These are phyloP conservation scores for Odontomachus brunneus DNA, from an alignment of 1,140 invertebrate genomes.

Conservation along the genomic window DNA sequence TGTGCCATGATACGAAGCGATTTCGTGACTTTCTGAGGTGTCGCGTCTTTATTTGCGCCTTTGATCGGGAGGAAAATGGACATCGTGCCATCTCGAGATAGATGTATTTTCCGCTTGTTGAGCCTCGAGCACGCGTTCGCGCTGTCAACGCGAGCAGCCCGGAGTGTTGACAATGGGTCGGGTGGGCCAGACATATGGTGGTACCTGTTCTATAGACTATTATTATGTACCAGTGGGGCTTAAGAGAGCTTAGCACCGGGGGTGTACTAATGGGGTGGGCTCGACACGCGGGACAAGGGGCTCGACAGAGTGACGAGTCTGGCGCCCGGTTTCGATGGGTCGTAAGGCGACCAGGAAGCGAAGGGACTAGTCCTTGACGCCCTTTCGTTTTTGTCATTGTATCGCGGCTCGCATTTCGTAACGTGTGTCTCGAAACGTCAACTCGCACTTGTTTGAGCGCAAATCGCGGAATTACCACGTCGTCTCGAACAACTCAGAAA, in stretches of 20 bases:
- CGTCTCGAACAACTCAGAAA: too few relatives aligned
- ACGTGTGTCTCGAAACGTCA: background rate
- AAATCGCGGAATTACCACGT: background rate
- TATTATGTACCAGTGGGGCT: conserved; percentile 82
- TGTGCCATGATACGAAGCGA: background rate
- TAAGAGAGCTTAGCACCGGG: conserved; percentile 78
- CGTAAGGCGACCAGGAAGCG: conserved; percentile 34
- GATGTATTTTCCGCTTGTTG: conserved; percentile 83
- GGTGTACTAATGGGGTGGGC: conserved; percentile 77
- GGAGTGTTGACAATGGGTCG: conserved; percentile 78
- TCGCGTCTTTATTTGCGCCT: background rate
- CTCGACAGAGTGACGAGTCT: conserved; percentile 57
- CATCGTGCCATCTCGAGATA: conserved; percentile 79
- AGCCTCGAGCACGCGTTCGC: conserved; percentile 77
- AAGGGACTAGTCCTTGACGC: conserved; percentile 19
- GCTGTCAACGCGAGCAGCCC: conserved; percentile 65
- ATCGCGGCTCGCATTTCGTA: conserved; percentile 34
- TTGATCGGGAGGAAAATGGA: conserved; percentile 56
- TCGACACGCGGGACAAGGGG: conserved; percentile 43
- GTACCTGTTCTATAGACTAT: conserved; percentile 83
- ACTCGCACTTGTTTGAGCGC: background rate
- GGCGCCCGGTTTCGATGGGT: conserved; percentile 41
- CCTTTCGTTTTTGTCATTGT: conserved; percentile 9
- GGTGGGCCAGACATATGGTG: conserved; percentile 81
- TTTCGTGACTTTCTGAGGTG: background rate